These are phyloP conservation scores for Amblyopsis hoosieri DNA, from an alignment of 2,797 vertebrate genomes.

Conservation along the genomic window DNA sequence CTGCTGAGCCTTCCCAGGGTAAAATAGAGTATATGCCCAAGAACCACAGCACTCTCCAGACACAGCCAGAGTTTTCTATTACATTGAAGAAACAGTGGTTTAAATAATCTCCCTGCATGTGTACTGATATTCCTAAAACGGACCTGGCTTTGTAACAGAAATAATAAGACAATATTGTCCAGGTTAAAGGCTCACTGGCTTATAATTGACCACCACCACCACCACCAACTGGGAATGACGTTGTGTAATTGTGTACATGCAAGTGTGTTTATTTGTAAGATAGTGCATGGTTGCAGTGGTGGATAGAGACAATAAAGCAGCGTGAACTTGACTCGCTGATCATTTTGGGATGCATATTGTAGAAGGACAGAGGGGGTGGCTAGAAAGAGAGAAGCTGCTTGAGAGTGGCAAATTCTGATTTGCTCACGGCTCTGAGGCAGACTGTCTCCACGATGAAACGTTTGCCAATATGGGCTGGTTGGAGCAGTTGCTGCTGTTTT, in stretches of 20 bases:
- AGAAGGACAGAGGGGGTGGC: constrained; percentile 53
- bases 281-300: background rate
- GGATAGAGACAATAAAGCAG: background rate
- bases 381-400: constrained; percentile 34
- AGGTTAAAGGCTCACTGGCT: constrained; percentile 11
- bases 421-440: constrained; percentile 49
- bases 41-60: constrained; percentile 15
- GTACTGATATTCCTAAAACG: background rate
- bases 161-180: constrained; percentile 9
- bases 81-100: background rate
- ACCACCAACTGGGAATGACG: background rate
- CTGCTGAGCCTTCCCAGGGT: constrained; percentile 26
- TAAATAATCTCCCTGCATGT: background rate
- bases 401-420: constrained; percentile 53
- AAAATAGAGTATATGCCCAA: constrained; percentile 14
- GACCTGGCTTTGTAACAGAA: constrained; percentile 5
- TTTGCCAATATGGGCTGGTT: constrained; percentile 40
- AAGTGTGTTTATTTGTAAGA: no score
- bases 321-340: constrained; percentile 40
- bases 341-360: constrained; percentile 44
- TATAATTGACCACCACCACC: constrained; percentile 13
- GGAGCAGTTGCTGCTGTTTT: constrained; percentile 36
- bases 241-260: constrained; percentile 7
- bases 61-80: constrained; percentile 13
- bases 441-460: constrained; percentile 42